Evolutionary conservation across 2,797 vertebrate species (phyloP), one percentile per base, ranked within the genome.

Genomic region (Falco peregrinus): DNA sequence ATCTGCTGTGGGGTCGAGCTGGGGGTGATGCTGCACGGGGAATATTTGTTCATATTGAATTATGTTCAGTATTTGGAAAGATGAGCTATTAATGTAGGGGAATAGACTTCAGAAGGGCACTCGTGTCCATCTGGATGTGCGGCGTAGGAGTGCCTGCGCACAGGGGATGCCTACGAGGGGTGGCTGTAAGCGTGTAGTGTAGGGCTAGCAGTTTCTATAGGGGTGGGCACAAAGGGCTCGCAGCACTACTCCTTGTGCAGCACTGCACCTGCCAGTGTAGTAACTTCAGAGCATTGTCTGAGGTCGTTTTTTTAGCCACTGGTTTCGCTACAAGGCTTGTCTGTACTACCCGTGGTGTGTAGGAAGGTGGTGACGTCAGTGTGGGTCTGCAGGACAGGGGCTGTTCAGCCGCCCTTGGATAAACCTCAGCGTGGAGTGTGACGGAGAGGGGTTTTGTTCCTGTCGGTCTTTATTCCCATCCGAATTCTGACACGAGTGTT

Each of bases 81-180:
- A 4, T 0, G 57, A 51, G 8, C 31, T 15, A 41, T 10, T 47
- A 11, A 29, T 1, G 35, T 3, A 16, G 60, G 2, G 43, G 59
- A 16, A 25, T 0, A 29, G 80, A 1, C 37, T 26, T 11, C 28
- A 6, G 73, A 35, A 74, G 25, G 69, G 68, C 22, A 2, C 53
- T 22, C 2, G 33, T 20, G 59, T 6, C 56, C 2, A 0, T 16
- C 29, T 4, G 50, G 68, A 3, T 7, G 77, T 31, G 0, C 1
- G 5, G 39, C 0, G n/a, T 17, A 2, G 48, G 25, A 3, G 33
- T 5, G 33, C 5, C 14, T 16, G 70, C 2, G 2, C 9, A 2
- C 35, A 3, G 83, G n/a, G 53, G 37, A 4, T 28, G 59, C 51
- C n/a, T 10, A 2, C 0, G 4, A 9, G 29, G 2, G 50, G 3